phyloP scores from a whole-genome alignment of 37 sponge, comb jelly and placozoan species.

The Chondrosia reniformis region DNA sequence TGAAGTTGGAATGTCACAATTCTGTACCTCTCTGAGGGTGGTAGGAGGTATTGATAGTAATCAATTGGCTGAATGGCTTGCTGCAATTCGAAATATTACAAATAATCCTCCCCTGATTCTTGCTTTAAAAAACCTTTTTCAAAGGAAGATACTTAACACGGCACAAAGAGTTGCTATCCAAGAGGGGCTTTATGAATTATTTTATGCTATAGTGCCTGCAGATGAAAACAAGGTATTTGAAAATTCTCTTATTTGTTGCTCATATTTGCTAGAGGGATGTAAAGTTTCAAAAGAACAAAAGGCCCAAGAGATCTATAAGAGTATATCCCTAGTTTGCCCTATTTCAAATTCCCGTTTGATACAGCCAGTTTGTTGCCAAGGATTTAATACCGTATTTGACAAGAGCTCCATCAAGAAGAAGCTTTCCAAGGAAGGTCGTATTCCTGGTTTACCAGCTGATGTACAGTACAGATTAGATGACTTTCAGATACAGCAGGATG shows the following conservation, averaged over 20 bases:
- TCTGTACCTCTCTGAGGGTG: constrained; percentile 19
- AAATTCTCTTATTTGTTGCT: constrained; percentile 22
- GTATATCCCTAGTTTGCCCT: constrained; percentile 18
- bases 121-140: constrained; percentile 14
- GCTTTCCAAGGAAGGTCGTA: not conserved
- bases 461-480: not conserved
- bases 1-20: constrained; percentile 14
- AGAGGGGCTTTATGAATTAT: constrained; percentile 21
- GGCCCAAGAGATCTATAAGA: constrained; percentile 5
- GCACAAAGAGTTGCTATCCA: constrained; percentile 36
- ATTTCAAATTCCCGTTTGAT: constrained; percentile 8
- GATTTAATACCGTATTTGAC: not conserved
- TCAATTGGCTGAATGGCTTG: not conserved
- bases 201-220: constrained; percentile 18
- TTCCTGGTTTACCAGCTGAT: constrained; percentile 30
- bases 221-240: constrained; percentile 19
- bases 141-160: not conserved
- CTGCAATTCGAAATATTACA: constrained; percentile 1
- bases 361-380: constrained; percentile 10
- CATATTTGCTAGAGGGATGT: not conserved
- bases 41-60: not conserved
- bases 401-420: not conserved
- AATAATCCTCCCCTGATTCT: constrained; percentile 20
- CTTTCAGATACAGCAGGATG: not conserved
- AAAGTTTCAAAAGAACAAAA: not conserved